Conservation (phyloP, 2,797 vertebrate genomes). For the Microctenopoma lineatum region DNA sequence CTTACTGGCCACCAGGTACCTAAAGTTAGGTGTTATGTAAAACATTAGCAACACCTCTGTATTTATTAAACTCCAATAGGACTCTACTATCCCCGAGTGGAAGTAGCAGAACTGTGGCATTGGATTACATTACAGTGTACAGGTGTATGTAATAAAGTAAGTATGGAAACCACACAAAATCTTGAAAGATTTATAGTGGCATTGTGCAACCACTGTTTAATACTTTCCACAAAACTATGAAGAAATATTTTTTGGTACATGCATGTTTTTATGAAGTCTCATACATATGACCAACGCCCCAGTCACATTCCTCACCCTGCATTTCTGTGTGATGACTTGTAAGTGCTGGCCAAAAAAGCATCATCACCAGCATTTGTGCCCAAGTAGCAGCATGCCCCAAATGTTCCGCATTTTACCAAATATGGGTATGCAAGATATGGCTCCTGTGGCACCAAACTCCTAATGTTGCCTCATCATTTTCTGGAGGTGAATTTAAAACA, state of each 20-base stretch:
- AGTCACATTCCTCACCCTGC: constrained; percentile 42
- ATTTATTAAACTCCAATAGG: no score
- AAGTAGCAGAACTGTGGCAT: no score
- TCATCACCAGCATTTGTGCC: constrained; percentile 49
- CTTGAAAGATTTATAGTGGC: neutral
- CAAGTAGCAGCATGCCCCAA: constrained; percentile 60
- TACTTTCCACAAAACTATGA: neutral
- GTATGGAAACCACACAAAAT: neutral
- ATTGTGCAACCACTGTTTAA: constrained; percentile 20
- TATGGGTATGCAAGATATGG: constrained; percentile 28
- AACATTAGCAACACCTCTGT: no score
- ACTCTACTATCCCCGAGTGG: no score
- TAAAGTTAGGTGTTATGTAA: no score
- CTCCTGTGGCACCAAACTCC: constrained; percentile 1
- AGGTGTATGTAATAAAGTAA: no score
- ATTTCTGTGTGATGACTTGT: constrained; percentile 40
- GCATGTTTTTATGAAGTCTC: constrained; percentile 11
- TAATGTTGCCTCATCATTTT: constrained; percentile 24
- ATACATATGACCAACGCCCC: constrained; percentile 22
- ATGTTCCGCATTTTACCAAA: constrained; percentile 44
- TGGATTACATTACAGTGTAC: no score
- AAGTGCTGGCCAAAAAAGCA: constrained; percentile 44
- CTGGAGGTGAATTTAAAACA: constrained; percentile 24
- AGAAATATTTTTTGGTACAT: neutral
- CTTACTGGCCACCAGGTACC: no score